Conservation (phyloP, 2,888 invertebrate species). For the Sesamia inferens region DNA sequence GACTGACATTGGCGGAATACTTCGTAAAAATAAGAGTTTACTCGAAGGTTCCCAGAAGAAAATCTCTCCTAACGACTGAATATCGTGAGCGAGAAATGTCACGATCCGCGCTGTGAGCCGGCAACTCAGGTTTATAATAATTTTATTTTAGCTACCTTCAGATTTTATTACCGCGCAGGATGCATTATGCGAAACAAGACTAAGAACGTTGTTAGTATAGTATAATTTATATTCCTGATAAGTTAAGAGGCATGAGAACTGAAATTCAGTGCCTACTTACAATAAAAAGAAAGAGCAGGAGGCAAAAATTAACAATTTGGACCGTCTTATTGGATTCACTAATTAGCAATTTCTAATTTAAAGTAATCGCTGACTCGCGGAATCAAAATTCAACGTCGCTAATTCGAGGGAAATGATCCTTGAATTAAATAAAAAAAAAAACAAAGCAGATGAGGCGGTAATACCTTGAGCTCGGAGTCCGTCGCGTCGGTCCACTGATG, state of each 20-base stretch:
- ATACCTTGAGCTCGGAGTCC: constrained; percentile 75
- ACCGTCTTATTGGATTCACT: constrained; percentile 15
- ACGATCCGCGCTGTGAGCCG: constrained; percentile 53
- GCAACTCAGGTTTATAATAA: constrained; percentile 60
- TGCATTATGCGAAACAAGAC: constrained; percentile 27
- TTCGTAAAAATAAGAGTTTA: constrained; percentile 67
- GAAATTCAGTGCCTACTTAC: constrained; percentile 5
- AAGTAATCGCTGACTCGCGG: constrained; percentile 39
- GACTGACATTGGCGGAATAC: constrained; percentile 62
- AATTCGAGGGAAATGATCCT: constrained; percentile 72
- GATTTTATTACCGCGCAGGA: constrained; percentile 40
- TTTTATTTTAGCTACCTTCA: constrained; percentile 58
- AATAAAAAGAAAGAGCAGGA: not conserved
- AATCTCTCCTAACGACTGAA: constrained; percentile 67
- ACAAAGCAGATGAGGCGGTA: constrained; percentile 78
- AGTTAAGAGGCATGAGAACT: constrained; percentile 3
- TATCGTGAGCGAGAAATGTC: constrained; percentile 65
- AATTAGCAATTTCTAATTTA: constrained; percentile 58
- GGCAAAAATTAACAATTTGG: not conserved
- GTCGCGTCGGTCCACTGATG: constrained; percentile 75
- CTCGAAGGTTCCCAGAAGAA: constrained; percentile 61
- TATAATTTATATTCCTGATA: constrained; percentile 17
- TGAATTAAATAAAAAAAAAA: constrained; percentile 70
- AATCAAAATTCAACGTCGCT: constrained; percentile 62
- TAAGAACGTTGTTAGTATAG: not conserved